Evolutionary conservation across 2,797 vertebrate species (phyloP).

Genomic region (Coregonus ussuriensis): DNA sequence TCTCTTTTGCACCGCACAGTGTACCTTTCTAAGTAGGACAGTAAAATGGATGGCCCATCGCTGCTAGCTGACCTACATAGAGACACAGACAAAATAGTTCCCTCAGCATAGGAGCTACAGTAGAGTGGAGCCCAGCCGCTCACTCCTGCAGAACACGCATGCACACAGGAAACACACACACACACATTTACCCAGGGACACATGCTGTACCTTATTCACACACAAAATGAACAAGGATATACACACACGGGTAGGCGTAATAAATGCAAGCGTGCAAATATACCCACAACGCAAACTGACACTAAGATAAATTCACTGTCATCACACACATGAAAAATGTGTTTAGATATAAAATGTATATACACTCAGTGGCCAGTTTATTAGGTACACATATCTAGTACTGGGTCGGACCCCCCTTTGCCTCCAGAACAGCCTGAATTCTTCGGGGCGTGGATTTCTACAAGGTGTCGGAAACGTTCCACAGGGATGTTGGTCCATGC

Average conservation of each 20-base stretch:
- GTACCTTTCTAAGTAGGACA: slow-evolving; percentile 78
- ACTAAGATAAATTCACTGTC: neutral
- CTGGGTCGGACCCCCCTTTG: too few species aligned
- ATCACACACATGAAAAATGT: neutral
- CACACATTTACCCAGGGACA: slow-evolving; percentile 1
- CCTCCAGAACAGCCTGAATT: too few species aligned
- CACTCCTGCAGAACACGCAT: slow-evolving; percentile 49
- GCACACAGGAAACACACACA: slow-evolving; percentile 51
- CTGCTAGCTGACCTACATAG: slow-evolving; percentile 82
- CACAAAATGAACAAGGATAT: neutral
- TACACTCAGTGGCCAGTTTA: too few species aligned
- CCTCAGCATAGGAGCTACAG: slow-evolving; percentile 56
- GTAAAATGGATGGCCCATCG: slow-evolving; percentile 79
- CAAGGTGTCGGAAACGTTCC: too few species aligned
- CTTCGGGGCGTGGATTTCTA: too few species aligned
- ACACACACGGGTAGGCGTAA: neutral
- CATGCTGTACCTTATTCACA: slow-evolving; percentile 28
- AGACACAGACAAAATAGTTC: slow-evolving; percentile 77
- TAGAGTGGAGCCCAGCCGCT: slow-evolving; percentile 54
- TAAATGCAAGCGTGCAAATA: neutral
- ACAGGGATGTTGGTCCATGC: too few species aligned
- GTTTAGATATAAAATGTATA: too few species aligned
- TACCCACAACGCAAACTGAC: neutral
- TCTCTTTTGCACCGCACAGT: slow-evolving; percentile 13
- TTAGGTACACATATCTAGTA: too few species aligned